These are phyloP conservation scores for Hephaestus fuliginosus DNA, from an alignment of 2,797 vertebrate species.

Conservation along the genomic window DNA sequence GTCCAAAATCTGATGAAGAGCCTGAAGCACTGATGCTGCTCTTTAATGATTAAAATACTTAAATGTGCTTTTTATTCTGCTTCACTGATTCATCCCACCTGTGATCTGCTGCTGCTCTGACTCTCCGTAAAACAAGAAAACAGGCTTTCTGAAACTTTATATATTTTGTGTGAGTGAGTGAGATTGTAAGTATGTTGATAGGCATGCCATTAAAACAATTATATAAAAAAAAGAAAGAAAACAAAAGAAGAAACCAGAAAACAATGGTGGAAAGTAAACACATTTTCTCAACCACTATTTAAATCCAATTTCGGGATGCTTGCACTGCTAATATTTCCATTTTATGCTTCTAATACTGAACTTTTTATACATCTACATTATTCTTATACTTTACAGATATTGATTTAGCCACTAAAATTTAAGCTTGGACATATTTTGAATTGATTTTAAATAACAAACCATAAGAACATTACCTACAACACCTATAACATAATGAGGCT, in stretches of 20 bases:
- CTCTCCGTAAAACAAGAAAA: background rate
- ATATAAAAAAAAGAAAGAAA: too few relatives aligned
- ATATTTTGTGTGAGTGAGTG: background rate
- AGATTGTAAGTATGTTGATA: background rate
- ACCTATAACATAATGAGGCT: too few relatives aligned
- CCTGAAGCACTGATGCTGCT: background rate
- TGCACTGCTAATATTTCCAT: background rate
- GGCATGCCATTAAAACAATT: background rate
- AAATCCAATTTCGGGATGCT: background rate
- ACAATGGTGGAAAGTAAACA: background rate
- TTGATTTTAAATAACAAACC: background rate
- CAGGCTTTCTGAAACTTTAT: background rate
- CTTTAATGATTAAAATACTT: too few relatives aligned
- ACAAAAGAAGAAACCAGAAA: background rate
- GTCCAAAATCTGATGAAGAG: background rate
- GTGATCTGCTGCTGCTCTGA: background rate
- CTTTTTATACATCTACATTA: background rate
- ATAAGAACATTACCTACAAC: too few relatives aligned
- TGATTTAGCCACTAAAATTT: background rate
- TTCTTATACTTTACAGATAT: background rate
- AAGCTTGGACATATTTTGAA: background rate
- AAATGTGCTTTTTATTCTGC: background rate
- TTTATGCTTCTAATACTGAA: background rate
- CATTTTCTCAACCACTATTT: background rate
- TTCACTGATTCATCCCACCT: background rate